phyloP scores from a whole-genome alignment of 2,113 vertebrate species.

The Potamarius usumacintae region DNA sequence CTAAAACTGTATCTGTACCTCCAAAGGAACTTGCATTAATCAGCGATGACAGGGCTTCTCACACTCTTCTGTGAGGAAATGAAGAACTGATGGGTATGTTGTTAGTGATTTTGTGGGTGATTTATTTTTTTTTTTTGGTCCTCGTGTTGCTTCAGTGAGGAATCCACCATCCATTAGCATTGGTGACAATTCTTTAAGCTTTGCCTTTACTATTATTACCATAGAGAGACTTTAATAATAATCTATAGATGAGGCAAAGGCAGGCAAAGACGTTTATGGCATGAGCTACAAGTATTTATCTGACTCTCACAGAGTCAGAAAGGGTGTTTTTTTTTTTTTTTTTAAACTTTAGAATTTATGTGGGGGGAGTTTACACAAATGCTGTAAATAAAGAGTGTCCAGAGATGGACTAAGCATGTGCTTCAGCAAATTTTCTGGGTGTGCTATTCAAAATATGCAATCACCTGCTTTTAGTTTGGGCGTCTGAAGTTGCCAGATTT shows the following conservation, averaged over 20 bases:
- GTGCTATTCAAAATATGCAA: neutral
- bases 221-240: neutral
- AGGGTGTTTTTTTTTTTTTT: too few relatives aligned
- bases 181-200: neutral
- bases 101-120: neutral
- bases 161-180: conserved; percentile 14
- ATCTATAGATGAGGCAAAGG: neutral
- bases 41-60: conserved; percentile 38
- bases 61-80: neutral
- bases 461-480: neutral
- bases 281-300: neutral
- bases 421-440: neutral
- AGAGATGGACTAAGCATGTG: neutral
- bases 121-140: neutral
- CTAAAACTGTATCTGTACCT: conserved; percentile 45
- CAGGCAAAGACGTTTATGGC: neutral
- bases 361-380: neutral
- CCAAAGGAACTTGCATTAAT: conserved; percentile 50
- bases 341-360: neutral
- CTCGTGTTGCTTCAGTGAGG: conserved; percentile 9
- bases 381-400: too few relatives aligned
- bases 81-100: conserved; percentile 32
- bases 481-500: neutral
- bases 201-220: neutral
- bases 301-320: too few relatives aligned